Evolutionary conservation across 2,888 invertebrate species (phyloP).

Genomic region (Cartodere bifasciata): DNA sequence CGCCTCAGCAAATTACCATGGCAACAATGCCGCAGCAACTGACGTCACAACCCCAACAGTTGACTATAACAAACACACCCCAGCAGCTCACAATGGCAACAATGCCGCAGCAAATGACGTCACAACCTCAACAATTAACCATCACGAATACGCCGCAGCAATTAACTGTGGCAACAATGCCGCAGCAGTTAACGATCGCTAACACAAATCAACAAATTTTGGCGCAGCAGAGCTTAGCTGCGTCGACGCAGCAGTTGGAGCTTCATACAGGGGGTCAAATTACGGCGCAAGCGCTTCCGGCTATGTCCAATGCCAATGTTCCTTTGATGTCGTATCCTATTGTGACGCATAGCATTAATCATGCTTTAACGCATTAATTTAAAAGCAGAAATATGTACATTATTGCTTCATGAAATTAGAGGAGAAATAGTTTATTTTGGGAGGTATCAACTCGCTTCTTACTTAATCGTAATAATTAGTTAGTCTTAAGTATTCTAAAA

Average conservation of each 20-base stretch:
- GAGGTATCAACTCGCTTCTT: too few relatives aligned
- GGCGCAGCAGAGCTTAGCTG: conserved; percentile 27
- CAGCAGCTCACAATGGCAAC: conserved; percentile 19
- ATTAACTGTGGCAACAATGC: conserved; percentile 24
- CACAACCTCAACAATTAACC: conserved; percentile 27
- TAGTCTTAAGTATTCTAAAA: too few relatives aligned
- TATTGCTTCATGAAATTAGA: too few relatives aligned
- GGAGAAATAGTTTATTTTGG: too few relatives aligned
- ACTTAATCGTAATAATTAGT: too few relatives aligned
- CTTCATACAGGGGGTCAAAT: conserved; percentile 30
- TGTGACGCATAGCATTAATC: conserved; percentile 45
- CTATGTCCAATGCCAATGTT: conserved; percentile 46
- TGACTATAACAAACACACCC: conserved; percentile 21
- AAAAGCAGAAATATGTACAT: too few relatives aligned
- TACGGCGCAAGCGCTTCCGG: conserved; percentile 39
- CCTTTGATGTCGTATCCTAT: conserved; percentile 54
- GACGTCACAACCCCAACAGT: conserved; percentile 24
- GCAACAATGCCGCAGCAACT: conserved; percentile 21
- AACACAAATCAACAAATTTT: conserved; percentile 24
- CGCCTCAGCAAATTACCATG: conserved; percentile 25
- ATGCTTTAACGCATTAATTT: too few relatives aligned
- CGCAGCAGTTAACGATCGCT: conserved; percentile 28
- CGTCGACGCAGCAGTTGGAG: conserved; percentile 27
- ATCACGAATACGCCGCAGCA: conserved; percentile 26
- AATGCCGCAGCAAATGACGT: conserved; percentile 20